A percentile compares a stretch with the other conserved stretches of the same genome.
phyloP scores from a whole-genome alignment of 30 jellyfish, hydroid and myxozoan species.

The Hydractinia echinata region DNA sequence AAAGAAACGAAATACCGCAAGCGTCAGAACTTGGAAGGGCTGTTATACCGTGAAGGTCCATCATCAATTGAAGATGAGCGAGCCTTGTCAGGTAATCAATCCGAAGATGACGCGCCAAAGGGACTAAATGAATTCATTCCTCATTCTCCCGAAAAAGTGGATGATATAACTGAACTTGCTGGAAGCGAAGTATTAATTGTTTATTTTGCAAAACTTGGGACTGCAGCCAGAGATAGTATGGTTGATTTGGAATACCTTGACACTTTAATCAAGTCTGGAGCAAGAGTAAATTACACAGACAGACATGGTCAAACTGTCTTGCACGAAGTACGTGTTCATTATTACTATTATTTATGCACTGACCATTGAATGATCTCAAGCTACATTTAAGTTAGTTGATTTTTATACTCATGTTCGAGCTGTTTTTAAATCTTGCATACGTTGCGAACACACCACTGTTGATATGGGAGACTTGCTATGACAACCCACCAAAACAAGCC shows the following conservation, averaged over 20 bases:
- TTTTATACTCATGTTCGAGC: no score
- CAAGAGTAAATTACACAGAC: conserved; percentile 35
- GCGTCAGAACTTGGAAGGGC: conserved; percentile 16
- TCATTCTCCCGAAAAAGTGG: conserved; percentile 15
- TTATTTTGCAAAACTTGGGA: conserved; percentile 43
- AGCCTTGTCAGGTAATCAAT: background rate
- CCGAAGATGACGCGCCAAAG: conserved; percentile 17
- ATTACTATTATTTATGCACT: background rate
- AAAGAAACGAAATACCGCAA: background rate
- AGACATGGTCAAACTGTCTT: conserved; percentile 40
- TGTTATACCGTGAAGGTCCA: conserved; percentile 39
- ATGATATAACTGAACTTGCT: conserved; percentile 24
- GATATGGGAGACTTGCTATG: no score
- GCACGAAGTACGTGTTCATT: conserved; percentile 21
- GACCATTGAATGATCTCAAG: no score
- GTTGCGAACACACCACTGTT: no score
- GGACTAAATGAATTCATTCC: conserved; percentile 32
- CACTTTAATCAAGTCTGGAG: conserved; percentile 34
- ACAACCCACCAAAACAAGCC: no score
- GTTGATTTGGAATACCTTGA: conserved; percentile 26
- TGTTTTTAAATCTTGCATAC: no score
- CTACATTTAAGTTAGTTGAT: no score
- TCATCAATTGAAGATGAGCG: conserved; percentile 34
- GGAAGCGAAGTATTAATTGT: conserved; percentile 41
- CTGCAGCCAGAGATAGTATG: background rate